Evolutionary conservation across 1,140 invertebrate genomes (phyloP), one percentile per base, ranked within the genome.

Genomic region (Drosophila hydei): DNA sequence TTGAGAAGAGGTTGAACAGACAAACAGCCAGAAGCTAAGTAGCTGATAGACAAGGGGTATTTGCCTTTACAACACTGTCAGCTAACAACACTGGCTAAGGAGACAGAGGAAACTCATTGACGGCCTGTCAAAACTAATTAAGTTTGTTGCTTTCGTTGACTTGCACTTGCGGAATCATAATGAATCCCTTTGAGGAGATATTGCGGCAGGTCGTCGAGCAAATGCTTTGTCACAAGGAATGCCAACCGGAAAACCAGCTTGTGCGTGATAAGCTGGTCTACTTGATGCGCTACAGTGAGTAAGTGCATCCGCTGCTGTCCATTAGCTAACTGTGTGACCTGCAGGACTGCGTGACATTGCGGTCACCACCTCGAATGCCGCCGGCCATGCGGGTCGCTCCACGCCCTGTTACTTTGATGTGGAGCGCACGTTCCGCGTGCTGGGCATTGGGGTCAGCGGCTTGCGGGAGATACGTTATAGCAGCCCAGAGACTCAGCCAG

Each of bases 401-500:
- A 4, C 16, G 25, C 38, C 75, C 23, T 48, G 42, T 8, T 83
- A 67, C 19, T 81, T 77, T 25, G 79, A 81, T 38, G n/a, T 81
- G 52, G 79, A 83, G 43, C 51, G 54, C 27, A 56, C 71, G n/a
- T 63, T 81, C 23, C 19, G 6, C 7, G 19, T 40, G 51, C 42
- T 74, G 60, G 12, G 36, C 36, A 63, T 81, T 9, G 1, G 2
- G 0, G 52, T 4, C 0, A 1, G 7, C 8, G 71, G 69, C 2
- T 33, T 81, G 16, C 16, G 12, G 12, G 23, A 38, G 9, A 7
- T 48, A 8, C 33, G 30, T 11, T 0, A 3, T 8, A 14, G 1
- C 14, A 14, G 30, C 5, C 1, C 7, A 8, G 2, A 11, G 4
- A 3, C 0, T 1, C n/a, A 42, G 4, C 12, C 19, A 9, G 11